Conservation (phyloP, 1,140 invertebrate genomes). For the Tetramorium simillimum region DNA sequence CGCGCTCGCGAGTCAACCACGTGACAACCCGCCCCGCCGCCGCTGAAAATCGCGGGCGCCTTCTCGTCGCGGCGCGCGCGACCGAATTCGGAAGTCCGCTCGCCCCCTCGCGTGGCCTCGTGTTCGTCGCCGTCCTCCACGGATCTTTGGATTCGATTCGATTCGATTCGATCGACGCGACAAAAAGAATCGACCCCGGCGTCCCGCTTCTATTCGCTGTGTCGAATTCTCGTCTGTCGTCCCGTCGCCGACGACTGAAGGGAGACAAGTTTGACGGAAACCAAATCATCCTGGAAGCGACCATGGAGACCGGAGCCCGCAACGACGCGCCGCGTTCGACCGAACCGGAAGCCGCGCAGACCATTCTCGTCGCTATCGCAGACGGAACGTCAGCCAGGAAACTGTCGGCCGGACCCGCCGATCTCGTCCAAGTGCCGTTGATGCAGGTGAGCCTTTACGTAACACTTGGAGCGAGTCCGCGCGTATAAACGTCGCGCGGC, state of each 20-base stretch:
- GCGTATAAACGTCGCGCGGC: neutral
- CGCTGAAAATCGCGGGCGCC: neutral
- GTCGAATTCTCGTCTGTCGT: neutral
- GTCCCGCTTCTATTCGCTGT: neutral
- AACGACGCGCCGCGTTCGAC: neutral
- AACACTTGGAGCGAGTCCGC: slow-evolving; percentile 30
- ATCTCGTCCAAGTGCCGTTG: slow-evolving; percentile 63
- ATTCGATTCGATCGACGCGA: neutral
- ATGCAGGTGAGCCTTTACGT: slow-evolving; percentile 77
- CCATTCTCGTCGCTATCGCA: too few species aligned
- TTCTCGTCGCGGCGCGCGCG: neutral
- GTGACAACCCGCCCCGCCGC: neutral
- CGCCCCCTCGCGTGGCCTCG: neutral
- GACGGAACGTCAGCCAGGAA: neutral
- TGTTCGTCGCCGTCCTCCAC: neutral
- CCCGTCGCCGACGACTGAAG: neutral
- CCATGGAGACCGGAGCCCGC: slow-evolving; percentile 48
- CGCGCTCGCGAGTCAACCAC: slow-evolving; percentile 11
- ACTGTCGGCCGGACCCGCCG: neutral
- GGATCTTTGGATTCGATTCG: neutral
- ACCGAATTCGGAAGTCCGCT: slow-evolving; percentile 30
- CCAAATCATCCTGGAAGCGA: neutral
- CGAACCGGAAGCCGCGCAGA: neutral
- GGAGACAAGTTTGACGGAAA: neutral
- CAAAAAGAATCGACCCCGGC: too few species aligned